These are phyloP conservation scores for Kryphioiulus occultus DNA, from an alignment of 2,888 invertebrate genomes.

Conservation along the genomic window DNA sequence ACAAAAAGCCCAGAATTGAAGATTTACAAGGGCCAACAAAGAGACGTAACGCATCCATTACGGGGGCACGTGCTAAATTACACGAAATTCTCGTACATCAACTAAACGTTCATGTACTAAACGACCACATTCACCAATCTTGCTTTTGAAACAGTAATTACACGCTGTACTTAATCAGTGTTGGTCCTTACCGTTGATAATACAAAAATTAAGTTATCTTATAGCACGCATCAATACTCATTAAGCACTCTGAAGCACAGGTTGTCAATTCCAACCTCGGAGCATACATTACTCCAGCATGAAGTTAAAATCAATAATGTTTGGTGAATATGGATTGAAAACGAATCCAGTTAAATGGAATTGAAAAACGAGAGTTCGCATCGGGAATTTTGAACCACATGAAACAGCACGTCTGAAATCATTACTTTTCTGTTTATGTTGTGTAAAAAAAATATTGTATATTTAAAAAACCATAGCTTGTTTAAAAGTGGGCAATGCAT, in stretches of 20 bases:
- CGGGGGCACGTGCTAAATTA: neutral
- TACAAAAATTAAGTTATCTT: neutral
- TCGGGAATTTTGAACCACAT: neutral
- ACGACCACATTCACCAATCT: neutral
- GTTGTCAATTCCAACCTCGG: neutral
- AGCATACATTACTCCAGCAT: neutral
- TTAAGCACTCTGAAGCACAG: neutral
- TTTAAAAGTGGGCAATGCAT: too few relatives aligned
- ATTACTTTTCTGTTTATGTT: too few relatives aligned
- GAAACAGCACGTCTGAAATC: neutral
- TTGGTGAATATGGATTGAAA: constrained; percentile 9
- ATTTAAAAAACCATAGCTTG: too few relatives aligned
- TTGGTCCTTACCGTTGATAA: neutral
- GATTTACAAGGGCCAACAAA: neutral
- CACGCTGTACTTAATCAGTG: neutral
- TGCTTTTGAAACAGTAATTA: neutral
- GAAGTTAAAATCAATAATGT: neutral
- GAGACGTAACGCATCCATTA: neutral
- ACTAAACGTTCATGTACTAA: constrained; percentile 28
- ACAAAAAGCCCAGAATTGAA: neutral
- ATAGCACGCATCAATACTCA: neutral
- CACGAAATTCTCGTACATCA: constrained; percentile 30
- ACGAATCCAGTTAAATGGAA: constrained; percentile 8
- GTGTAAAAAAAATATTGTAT: too few relatives aligned
- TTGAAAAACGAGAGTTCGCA: constrained; percentile 27